A percentile compares a stretch with the other conserved stretches of the same genome.
Conservation (phyloP, 2,113 vertebrate genomes). For the Irena cyanogastra region DNA sequence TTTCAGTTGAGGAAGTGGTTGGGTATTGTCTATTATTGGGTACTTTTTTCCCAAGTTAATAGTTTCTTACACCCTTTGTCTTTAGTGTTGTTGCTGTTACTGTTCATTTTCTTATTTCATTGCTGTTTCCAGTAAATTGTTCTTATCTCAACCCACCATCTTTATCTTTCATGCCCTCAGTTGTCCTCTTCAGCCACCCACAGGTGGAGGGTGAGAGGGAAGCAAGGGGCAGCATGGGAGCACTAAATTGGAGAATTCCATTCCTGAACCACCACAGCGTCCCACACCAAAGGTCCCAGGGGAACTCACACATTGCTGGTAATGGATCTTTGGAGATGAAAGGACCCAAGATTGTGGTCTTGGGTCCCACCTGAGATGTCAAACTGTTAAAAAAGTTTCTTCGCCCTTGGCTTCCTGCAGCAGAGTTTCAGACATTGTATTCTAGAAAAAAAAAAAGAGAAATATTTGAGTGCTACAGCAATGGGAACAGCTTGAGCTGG, state of each 20-base stretch:
- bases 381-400: not conserved
- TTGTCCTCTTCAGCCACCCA: not conserved
- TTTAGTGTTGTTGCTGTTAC: not conserved
- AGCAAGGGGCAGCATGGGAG: not conserved
- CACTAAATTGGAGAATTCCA: not conserved
- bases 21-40: not conserved
- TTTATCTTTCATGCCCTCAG: not conserved
- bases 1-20: not conserved
- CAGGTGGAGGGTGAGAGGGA: not conserved
- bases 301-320: accelerated
- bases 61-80: not conserved
- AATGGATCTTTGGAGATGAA: not conserved
- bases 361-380: not conserved
- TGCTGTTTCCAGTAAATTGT: not conserved
- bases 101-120: not conserved
- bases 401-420: not conserved
- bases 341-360: not conserved
- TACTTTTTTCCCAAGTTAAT: too few relatives aligned
- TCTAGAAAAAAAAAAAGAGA: accelerated
- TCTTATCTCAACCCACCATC: not conserved
- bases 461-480: not conserved
- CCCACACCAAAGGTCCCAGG: not conserved
- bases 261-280: not conserved
- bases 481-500: not conserved
- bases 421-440: not conserved